phyloP scores from a whole-genome alignment of 2,797 vertebrate species.

The Setipinna tenuifilis region DNA sequence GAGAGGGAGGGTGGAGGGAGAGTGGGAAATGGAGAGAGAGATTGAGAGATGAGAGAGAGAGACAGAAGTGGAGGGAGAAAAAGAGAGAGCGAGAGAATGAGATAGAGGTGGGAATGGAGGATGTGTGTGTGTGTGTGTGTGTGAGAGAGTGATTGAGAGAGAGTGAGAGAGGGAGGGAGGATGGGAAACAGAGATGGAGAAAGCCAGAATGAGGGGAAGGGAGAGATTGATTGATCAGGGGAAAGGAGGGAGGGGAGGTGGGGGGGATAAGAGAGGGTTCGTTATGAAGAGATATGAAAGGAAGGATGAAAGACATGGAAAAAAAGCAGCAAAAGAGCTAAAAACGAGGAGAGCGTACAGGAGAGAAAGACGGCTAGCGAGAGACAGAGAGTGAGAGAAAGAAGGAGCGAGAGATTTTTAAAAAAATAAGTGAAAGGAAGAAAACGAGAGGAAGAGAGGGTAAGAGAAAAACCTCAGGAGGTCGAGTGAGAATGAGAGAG shows the following conservation, averaged over 20 bases:
- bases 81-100: no score
- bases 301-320: not conserved
- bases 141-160: no score
- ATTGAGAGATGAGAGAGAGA: no score
- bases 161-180: not conserved
- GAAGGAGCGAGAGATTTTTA: not conserved
- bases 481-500: not conserved
- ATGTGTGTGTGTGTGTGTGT: no score
- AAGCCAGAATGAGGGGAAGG: not conserved
- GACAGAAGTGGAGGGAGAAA: no score
- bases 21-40: no score
- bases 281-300: not conserved
- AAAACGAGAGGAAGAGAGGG: not conserved
- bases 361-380: no score
- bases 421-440: slow-evolving; percentile 13
- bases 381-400: not conserved
- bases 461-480: not conserved
- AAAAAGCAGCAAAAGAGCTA: not conserved
- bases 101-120: no score
- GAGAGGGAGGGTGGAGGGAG: no score
- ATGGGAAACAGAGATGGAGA: no score
- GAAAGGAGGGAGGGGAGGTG: not conserved
- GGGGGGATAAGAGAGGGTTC: no score
- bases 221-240: not conserved
- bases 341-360: not conserved